phyloP scores from a whole-genome alignment of 2,888 invertebrate species.

The Miltochrista miniata region DNA sequence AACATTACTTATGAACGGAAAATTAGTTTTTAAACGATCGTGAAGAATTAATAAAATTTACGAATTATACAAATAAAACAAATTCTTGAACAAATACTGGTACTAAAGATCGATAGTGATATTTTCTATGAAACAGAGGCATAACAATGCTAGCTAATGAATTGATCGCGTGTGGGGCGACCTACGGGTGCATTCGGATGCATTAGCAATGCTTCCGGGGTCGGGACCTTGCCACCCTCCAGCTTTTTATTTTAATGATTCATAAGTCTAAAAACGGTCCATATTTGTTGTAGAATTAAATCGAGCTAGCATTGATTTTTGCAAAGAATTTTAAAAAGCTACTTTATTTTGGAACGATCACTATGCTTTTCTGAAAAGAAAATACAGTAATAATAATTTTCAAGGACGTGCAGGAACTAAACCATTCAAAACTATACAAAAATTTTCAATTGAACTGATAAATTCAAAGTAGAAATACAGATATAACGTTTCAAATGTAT shows the following conservation, averaged over 20 bases:
- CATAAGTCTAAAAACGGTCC: constrained; percentile 17
- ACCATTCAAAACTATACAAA: too few relatives aligned
- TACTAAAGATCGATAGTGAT: constrained; percentile 30
- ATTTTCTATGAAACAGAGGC: constrained; percentile 37
- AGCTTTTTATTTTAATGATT: constrained; percentile 35
- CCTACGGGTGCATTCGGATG: constrained; percentile 77
- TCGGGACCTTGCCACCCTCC: constrained; percentile 34
- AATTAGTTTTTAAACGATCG: too few relatives aligned
- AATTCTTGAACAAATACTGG: constrained; percentile 13
- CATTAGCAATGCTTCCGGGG: constrained; percentile 80
- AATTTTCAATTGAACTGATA: too few relatives aligned
- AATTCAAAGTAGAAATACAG: too few relatives aligned
- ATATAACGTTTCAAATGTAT: too few relatives aligned
- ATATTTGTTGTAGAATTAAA: constrained; percentile 6
- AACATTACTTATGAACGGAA: too few relatives aligned
- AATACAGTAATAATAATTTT: too few relatives aligned
- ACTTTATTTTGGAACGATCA: too few relatives aligned
- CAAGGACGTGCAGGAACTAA: too few relatives aligned
- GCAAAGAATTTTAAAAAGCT: too few relatives aligned
- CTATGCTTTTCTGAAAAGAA: too few relatives aligned
- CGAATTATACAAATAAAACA: constrained; percentile 2
- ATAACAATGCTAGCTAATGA: constrained; percentile 73
- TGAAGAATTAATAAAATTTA: neutral
- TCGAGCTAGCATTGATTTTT: too few relatives aligned
- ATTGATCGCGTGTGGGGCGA: constrained; percentile 72